Evolutionary conservation across 2,888 invertebrate species (phyloP), one percentile per base, ranked within the genome.

Genomic region (Abscondita cerata): DNA sequence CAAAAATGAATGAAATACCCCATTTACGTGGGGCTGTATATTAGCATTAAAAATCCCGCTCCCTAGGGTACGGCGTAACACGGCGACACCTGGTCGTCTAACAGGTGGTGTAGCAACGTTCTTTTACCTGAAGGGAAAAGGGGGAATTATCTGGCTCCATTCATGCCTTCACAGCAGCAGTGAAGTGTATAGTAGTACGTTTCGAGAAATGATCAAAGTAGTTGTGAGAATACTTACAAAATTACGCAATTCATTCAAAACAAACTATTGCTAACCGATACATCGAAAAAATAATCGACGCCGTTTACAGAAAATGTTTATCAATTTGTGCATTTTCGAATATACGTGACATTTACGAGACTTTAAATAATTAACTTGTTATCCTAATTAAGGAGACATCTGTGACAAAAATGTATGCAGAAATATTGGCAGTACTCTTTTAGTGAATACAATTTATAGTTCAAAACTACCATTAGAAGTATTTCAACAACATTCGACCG

Each of bases 401-500:
- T 13, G 31, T 36, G 47, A 15, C 18, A 52, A 52, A 59, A 64
- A 73, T 74, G 73, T 69, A 73, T 67, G 64, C 69, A 59, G 71
- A 73, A 66, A 66, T 70, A 65, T 60, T 73, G 48, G 58, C 68
- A 18, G 61, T 73, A 66, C 67, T 76, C 59, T 68, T 65, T 50
- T 65, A 62, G 72, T 65, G 62, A 68, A 63, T 68, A 57, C 64
- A 31, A 59, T 62, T 40, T 66, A 64, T 25, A 65, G 71, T 56
- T 72, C 73, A 46, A 71, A 74, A 65, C 81, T 86, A 52, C 85
- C 85, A n/a, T 75, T 85, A 66, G 85, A 85, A 73, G 85, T 85
- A 47, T 85, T 84, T 74, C 82, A 76, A 64, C 75, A 75, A 57
- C 72, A 73, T 66, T 70, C 73, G 1, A 65, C 70, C 12, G 75